Evolutionary conservation across 2,113 vertebrate genomes (phyloP).

Genomic region (Plecotus auritus): DNA sequence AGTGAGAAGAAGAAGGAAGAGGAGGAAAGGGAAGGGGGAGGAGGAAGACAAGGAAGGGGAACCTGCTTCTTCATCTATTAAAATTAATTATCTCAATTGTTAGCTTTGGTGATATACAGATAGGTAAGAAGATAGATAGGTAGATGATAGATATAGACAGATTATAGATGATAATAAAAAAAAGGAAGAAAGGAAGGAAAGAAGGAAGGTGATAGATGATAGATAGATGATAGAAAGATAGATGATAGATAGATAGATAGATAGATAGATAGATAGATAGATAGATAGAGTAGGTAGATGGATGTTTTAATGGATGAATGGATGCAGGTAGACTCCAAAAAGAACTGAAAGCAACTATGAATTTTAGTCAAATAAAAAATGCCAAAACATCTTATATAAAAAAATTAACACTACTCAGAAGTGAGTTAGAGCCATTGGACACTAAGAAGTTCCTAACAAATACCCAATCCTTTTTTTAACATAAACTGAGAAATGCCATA

Average conservation of each 20-base stretch:
- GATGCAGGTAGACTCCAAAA: neutral
- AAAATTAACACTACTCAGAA: neutral
- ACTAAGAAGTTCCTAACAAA: neutral
- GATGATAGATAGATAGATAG: neutral
- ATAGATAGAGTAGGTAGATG: neutral
- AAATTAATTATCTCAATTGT: neutral
- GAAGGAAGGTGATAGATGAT: neutral
- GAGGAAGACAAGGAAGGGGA: neutral
- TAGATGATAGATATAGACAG: neutral
- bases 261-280: neutral
- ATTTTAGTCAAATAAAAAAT: neutral
- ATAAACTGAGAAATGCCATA: neutral
- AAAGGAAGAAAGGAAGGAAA: no score
- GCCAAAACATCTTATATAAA: neutral
- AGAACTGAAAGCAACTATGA: neutral
- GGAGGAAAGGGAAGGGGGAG: neutral
- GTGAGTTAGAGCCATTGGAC: neutral
- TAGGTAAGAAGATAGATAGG: neutral
- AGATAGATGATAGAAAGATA: neutral
- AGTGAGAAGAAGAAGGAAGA: neutral
- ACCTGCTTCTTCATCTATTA: neutral
- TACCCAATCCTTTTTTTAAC: neutral
- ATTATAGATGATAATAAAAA: neutral
- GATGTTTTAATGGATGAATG: neutral
- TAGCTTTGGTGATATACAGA: neutral